Evolutionary conservation across 2,888 invertebrate genomes (phyloP), one percentile per base, ranked within the genome.

Genomic region (Ametastegia equiseti): DNA sequence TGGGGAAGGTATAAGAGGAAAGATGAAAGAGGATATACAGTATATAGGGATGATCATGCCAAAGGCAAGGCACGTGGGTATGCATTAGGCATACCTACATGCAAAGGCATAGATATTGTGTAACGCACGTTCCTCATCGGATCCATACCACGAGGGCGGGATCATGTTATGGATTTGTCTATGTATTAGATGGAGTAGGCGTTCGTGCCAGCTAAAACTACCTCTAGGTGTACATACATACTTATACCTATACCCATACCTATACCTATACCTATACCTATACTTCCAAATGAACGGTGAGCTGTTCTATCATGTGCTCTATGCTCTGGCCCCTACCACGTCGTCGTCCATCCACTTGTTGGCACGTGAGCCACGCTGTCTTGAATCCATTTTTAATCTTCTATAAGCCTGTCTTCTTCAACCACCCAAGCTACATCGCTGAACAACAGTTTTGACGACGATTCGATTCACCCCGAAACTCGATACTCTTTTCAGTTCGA

Each of bases 361-460:
- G 69, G 69, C 69, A 69, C 69, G 42, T 69, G 39, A 42, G 42
- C 15, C 42, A 63, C 11, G 39, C 69, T 27, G 19, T 69, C 23
- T 69, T 69, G 39, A 23, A 69, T 69, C 69, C 69, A 69, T 69
- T 69, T 69, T 69, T 69, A 69, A 69, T 69, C 69, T 33, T 0
- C 33, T 33, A 45, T 45, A 11, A 65, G 36, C 36, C 33, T 36
- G 63, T 54, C 63, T 30, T 54, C 63, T 30, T 39, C 69, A 9
- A 33, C 33, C 13, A 3, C 42, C 19, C 39, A 23, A 39, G 69
- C n/a, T n/a, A n/a, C n/a, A 69, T 13, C 23, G 27, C 42, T 42
- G 42, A 69, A 69, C 69, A 27, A 45, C 54, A 54, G 33, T n/a
- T 63, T 33, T 33, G 63, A n/a, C 15, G 63, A n/a, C 15, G 63